phyloP scores from a whole-genome alignment of 1,140 invertebrate genomes.

The Dendroctonus valens region DNA sequence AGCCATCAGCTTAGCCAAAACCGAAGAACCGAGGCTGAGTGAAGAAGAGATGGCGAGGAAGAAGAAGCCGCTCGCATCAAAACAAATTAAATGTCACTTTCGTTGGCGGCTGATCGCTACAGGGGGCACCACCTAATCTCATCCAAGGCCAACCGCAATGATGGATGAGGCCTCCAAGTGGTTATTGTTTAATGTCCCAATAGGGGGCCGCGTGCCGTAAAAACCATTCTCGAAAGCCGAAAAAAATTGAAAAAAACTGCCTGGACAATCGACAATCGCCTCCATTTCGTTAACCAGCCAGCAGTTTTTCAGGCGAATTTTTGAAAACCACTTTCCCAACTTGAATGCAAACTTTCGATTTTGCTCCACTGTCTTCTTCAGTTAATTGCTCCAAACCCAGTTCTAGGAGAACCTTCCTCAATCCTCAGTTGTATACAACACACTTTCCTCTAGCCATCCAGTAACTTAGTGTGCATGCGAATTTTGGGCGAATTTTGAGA shows the following conservation, averaged over 20 bases:
- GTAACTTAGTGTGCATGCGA: too few relatives aligned
- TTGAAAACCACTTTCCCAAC: background rate
- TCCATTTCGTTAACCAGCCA: too few relatives aligned
- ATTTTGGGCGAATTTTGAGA: too few relatives aligned
- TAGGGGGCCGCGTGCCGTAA: slow-evolving; percentile 36
- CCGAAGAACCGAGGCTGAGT: background rate
- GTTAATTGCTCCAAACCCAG: too few relatives aligned
- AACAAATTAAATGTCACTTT: slow-evolving; percentile 46
- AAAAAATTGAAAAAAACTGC: too few relatives aligned
- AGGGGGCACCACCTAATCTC: slow-evolving; percentile 42
- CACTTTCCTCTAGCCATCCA: too few relatives aligned
- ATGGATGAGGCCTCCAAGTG: slow-evolving; percentile 46
- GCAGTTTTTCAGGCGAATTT: background rate
- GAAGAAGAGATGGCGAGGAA: slow-evolving; percentile 4
- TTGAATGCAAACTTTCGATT: too few relatives aligned
- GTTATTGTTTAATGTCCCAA: slow-evolving; percentile 49
- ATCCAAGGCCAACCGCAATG: slow-evolving; percentile 40
- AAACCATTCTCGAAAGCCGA: slow-evolving; percentile 15
- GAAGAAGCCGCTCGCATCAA: slow-evolving; percentile 33
- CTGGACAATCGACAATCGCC: too few relatives aligned
- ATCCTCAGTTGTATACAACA: too few relatives aligned
- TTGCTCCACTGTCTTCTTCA: too few relatives aligned
- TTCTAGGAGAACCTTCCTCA: too few relatives aligned
- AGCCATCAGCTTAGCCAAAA: slow-evolving; percentile 13
- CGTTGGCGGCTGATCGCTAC: slow-evolving; percentile 23